Evolutionary conservation across 2,888 invertebrate genomes (phyloP).

Genomic region (Synergus umbraculus): DNA sequence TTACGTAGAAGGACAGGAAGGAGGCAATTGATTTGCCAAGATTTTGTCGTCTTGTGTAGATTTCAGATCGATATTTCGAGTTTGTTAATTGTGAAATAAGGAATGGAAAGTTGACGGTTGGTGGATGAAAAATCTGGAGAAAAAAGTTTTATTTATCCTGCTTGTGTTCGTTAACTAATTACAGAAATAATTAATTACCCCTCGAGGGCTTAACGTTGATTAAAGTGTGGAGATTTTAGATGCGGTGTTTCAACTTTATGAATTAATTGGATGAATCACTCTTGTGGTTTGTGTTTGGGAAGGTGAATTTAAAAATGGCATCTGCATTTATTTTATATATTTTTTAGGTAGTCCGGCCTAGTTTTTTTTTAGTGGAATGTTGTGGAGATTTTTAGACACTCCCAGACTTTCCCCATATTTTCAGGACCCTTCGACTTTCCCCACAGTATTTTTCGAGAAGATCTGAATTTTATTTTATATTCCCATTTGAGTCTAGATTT

Average conservation of each 20-base stretch:
- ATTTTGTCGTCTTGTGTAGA: background rate
- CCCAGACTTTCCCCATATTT: background rate
- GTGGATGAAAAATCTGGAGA: background rate
- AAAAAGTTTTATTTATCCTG: background rate
- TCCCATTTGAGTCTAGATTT: background rate
- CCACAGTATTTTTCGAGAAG: too few species aligned
- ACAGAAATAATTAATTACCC: background rate
- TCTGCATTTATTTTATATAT: too few species aligned
- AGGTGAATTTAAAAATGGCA: too few species aligned
- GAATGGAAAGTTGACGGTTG: background rate
- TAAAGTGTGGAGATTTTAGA: background rate
- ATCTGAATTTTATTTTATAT: background rate
- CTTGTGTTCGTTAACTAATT: background rate
- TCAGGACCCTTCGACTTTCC: background rate
- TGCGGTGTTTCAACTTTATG: background rate
- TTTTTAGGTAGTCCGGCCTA: too few species aligned
- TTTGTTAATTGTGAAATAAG: background rate
- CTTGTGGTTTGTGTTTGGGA: too few species aligned
- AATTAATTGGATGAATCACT: too few species aligned
- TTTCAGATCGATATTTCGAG: conserved; percentile 1
- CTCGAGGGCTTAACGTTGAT: background rate
- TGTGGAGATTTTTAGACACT: background rate
- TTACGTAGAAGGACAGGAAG: background rate
- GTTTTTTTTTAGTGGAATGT: background rate
- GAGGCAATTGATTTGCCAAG: background rate